Percentiles rank a stretch among this genome's conserved stretches.
These are phyloP conservation scores for Cariama cristata DNA, from an alignment of 2,113 vertebrate species.

Conservation along the genomic window DNA sequence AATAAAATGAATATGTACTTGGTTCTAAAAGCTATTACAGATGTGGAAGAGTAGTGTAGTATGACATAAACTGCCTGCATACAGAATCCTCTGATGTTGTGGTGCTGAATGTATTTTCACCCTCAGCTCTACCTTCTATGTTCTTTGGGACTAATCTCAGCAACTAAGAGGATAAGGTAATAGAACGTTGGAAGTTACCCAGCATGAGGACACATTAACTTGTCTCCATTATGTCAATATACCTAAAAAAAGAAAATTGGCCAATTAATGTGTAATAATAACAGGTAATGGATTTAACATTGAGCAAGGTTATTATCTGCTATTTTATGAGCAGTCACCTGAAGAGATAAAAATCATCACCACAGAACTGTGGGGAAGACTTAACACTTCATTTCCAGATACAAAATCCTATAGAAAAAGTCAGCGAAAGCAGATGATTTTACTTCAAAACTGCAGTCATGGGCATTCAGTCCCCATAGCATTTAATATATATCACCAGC, in stretches of 20 bases:
- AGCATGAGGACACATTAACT: slow-evolving; percentile 8
- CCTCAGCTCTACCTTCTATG: background rate
- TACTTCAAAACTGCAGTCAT: background rate
- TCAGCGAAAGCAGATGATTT: background rate
- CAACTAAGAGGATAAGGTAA: background rate
- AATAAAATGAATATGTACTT: background rate
- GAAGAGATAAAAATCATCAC: background rate
- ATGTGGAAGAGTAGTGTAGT: accelerated
- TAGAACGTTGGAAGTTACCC: background rate
- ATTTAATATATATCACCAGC: background rate
- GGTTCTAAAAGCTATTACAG: background rate
- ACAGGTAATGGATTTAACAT: slow-evolving; percentile 47
- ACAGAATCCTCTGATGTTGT: background rate
- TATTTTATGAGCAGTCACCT: slow-evolving; percentile 22
- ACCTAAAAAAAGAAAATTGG: slow-evolving; percentile 60
- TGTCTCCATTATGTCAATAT: slow-evolving; percentile 39
- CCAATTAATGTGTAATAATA: slow-evolving; percentile 52
- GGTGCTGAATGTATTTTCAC: background rate
- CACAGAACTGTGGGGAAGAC: background rate
- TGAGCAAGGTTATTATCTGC: slow-evolving; percentile 47
- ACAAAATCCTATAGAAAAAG: background rate
- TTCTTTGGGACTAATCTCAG: background rate
- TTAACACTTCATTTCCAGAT: background rate
- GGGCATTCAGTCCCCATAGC: background rate
- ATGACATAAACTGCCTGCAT: background rate